phyloP scores from a whole-genome alignment of 2,797 vertebrate genomes.

The Helostoma temminkii region DNA sequence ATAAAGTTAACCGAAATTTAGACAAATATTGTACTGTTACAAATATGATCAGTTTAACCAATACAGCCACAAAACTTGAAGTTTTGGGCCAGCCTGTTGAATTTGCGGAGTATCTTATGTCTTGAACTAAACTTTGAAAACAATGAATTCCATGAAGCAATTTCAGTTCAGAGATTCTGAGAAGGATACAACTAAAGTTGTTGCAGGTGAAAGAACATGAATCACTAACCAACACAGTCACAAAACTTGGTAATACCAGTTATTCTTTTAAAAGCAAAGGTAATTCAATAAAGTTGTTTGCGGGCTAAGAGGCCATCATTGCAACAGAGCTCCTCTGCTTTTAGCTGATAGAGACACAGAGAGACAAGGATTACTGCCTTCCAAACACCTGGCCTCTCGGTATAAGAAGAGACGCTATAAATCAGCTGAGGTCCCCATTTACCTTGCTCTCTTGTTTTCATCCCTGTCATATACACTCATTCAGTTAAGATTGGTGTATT shows the following conservation, averaged over 20 bases:
- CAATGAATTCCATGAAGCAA: too few species aligned
- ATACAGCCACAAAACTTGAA: too few species aligned
- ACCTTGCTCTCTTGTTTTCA: slow-evolving; percentile 61
- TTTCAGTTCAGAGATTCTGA: slow-evolving; percentile 33
- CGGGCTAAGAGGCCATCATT: slow-evolving; percentile 58
- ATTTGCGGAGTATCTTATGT: slow-evolving; percentile 23
- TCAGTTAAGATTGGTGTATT: slow-evolving; percentile 56
- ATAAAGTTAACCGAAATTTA: too few species aligned
- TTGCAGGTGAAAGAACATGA: slow-evolving; percentile 42
- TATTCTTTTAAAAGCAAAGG: slow-evolving; percentile 51
- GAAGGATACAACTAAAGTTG: slow-evolving; percentile 48
- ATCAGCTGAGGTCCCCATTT: slow-evolving; percentile 60
- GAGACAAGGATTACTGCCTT: slow-evolving; percentile 65
- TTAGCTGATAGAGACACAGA: slow-evolving; percentile 54
- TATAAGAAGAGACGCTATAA: slow-evolving; percentile 60
- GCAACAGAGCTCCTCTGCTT: slow-evolving; percentile 45
- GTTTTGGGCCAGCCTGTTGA: too few species aligned
- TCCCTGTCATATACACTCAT: slow-evolving; percentile 54
- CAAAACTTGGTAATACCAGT: slow-evolving; percentile 41
- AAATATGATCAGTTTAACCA: too few species aligned
- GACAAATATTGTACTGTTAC: too few species aligned
- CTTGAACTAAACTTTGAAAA: slow-evolving; percentile 11
- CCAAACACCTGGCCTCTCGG: slow-evolving; percentile 68
- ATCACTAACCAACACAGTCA: slow-evolving; percentile 28
- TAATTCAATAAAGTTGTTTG: slow-evolving; percentile 53